Conservation (phyloP, 2,888 invertebrate species). For the Harpalus rubripes region DNA sequence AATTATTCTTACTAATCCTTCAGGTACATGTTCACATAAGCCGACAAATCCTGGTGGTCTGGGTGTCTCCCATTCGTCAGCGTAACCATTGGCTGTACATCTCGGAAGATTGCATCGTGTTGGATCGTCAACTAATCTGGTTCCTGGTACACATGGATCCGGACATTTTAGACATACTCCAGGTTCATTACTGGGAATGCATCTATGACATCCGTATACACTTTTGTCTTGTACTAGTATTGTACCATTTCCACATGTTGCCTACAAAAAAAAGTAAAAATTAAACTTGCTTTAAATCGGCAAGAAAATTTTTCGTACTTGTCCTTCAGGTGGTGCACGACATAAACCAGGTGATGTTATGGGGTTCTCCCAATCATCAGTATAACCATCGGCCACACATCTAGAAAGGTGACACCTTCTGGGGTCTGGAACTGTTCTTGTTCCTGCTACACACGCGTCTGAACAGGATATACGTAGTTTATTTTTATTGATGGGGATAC, state of each 20-base stretch:
- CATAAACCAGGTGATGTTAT: too few species aligned
- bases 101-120: not conserved
- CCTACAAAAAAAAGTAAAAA: not conserved
- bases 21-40: not conserved
- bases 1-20: not conserved
- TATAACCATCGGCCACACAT: too few species aligned
- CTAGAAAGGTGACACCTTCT: too few species aligned
- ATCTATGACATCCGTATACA: not conserved
- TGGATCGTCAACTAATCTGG: not conserved
- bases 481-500: too few species aligned
- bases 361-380: too few species aligned
- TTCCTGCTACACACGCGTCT: too few species aligned
- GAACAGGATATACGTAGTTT: too few species aligned
- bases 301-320: not conserved
- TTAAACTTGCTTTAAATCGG: not conserved
- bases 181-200: not conserved
- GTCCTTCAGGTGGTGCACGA: not conserved
- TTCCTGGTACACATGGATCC: not conserved
- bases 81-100: not conserved
- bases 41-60: not conserved
- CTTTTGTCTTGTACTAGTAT: not conserved
- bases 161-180: not conserved
- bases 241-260: conserved; percentile 4
- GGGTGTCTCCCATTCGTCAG: not conserved
- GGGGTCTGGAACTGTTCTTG: too few species aligned